These are phyloP conservation scores for Acanthisitta chloris DNA, from an alignment of 2,113 vertebrate genomes.

Conservation along the genomic window DNA sequence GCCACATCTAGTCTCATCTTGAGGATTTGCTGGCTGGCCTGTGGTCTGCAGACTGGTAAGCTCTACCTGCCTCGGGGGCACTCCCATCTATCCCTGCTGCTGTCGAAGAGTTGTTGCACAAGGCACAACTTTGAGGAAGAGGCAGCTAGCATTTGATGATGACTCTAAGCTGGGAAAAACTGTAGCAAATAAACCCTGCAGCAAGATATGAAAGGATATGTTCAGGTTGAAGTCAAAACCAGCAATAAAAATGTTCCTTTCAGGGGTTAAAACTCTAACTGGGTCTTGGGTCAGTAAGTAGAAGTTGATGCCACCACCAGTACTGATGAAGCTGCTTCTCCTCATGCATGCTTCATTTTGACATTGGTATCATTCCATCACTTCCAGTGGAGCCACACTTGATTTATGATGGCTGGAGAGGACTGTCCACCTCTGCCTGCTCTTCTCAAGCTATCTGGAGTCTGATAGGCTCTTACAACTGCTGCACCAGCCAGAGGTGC, in stretches of 20 bases:
- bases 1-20: too few species aligned
- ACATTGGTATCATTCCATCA: rapidly evolving
- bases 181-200: not conserved
- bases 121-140: not conserved
- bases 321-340: not conserved
- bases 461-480: not conserved
- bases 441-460: not conserved
- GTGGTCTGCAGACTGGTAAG: not conserved
- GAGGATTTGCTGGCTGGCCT: not conserved
- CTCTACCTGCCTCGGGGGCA: not conserved
- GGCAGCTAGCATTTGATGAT: not conserved
- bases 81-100: not conserved
- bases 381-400: not conserved
- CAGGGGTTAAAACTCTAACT: not conserved
- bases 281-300: not conserved
- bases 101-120: not conserved
- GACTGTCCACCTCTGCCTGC: not conserved
- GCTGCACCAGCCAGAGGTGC: not conserved
- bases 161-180: not conserved
- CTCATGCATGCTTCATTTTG: not conserved
- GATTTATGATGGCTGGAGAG: not conserved
- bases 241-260: not conserved
- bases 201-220: not conserved
- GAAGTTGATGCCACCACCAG: not conserved
- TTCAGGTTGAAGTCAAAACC: not conserved